phyloP scores from a whole-genome alignment of 2,113 vertebrate genomes.

The Perccottus glenii region DNA sequence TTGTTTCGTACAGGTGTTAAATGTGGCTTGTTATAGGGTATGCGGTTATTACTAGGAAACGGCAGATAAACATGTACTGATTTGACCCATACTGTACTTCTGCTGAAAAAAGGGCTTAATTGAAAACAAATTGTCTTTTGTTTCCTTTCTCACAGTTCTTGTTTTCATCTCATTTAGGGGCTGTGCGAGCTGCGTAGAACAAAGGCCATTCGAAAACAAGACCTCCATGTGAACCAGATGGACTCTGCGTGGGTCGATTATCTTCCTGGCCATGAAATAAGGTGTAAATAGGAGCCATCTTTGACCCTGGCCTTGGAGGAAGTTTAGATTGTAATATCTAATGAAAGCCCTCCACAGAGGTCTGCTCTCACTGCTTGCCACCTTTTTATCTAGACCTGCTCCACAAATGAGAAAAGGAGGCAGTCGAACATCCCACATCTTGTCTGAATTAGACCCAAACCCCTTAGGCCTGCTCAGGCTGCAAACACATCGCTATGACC shows the following conservation, averaged over 20 bases:
- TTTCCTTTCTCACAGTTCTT: constrained; percentile 39
- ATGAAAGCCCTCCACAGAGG: constrained; percentile 67
- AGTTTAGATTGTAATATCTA: constrained; percentile 72
- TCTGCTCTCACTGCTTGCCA: constrained; percentile 54
- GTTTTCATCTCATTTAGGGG: constrained; percentile 37
- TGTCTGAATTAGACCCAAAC: constrained; percentile 70
- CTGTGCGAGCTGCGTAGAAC: constrained; percentile 42
- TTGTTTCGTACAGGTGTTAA: no score
- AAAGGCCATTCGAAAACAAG: constrained; percentile 52
- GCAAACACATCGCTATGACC: constrained; percentile 55
- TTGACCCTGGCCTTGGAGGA: constrained; percentile 73
- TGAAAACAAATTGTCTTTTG: constrained; percentile 41
- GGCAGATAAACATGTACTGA: constrained; percentile 1
- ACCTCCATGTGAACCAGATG: constrained; percentile 73
- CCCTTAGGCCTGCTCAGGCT: constrained; percentile 61
- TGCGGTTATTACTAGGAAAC: neutral
- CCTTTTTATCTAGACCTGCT: constrained; percentile 65
- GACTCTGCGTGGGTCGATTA: constrained; percentile 64
- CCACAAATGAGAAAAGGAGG: constrained; percentile 63
- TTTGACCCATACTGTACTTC: neutral
- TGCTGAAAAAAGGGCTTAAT: neutral
- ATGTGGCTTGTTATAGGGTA: neutral
- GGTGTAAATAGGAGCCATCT: constrained; percentile 78
- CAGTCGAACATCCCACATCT: constrained; percentile 67
- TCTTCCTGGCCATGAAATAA: constrained; percentile 74